Percentiles rank a stretch among this genome's conserved stretches.
phyloP scores from a whole-genome alignment of 2,797 vertebrate genomes.

The Hippopotamyrus pictus region DNA sequence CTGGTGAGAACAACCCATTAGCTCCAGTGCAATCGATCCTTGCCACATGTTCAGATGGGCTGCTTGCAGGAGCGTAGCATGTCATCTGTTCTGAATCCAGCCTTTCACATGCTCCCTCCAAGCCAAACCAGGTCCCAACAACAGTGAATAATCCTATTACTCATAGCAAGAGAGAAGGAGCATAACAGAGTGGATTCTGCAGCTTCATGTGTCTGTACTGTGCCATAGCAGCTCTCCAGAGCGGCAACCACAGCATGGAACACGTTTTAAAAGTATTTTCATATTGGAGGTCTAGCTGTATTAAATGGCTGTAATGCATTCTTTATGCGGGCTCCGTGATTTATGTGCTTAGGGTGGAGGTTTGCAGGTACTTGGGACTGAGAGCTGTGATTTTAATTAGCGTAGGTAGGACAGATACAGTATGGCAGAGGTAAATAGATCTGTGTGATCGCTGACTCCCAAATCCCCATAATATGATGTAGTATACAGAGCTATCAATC shows the following conservation, averaged over 20 bases:
- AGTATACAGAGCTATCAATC: neutral
- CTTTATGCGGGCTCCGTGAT: neutral
- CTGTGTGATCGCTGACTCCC: neutral
- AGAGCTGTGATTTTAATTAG: constrained; percentile 50
- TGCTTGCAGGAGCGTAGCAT: constrained; percentile 35
- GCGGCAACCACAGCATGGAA: neutral
- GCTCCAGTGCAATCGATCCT: constrained; percentile 43
- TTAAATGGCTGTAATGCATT: neutral
- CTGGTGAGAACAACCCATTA: constrained; percentile 38
- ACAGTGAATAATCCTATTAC: constrained; percentile 31
- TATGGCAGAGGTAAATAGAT: neutral
- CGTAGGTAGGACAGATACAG: constrained; percentile 27
- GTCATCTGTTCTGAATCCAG: constrained; percentile 38
- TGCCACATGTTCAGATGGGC: constrained; percentile 34
- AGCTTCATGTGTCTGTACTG: neutral
- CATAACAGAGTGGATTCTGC: neutral
- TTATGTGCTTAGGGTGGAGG: constrained; percentile 22
- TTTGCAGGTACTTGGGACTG: constrained; percentile 42
- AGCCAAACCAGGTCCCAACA: constrained; percentile 24
- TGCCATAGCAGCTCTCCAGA: neutral
- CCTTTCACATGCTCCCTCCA: constrained; percentile 17
- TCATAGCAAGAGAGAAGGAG: neutral
- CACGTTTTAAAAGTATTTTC: neutral
- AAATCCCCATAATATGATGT: neutral
- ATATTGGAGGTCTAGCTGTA: neutral